A percentile compares a stretch with the other conserved stretches of the same genome.
Evolutionary conservation across 64 coral and sea anemone species (phyloP).

Genomic region (Porites australiensis): DNA sequence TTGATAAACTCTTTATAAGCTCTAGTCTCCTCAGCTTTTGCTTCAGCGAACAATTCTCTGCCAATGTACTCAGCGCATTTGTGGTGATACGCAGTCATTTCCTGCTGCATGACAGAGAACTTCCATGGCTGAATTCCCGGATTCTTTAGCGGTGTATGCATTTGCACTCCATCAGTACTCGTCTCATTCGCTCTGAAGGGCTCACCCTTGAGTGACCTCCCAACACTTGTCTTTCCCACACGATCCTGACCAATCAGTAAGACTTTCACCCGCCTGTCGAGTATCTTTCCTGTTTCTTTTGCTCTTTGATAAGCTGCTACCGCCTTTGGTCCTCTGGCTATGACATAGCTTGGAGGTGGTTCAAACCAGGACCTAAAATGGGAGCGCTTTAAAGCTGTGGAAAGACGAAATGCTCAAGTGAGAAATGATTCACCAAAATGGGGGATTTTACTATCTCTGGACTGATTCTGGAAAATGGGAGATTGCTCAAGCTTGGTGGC

Average conservation of each 20-base stretch:
- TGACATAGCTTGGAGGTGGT: slow-evolving; percentile 1
- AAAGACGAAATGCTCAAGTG: not conserved
- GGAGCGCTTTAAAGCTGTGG: not conserved
- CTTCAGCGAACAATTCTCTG: slow-evolving; percentile 1
- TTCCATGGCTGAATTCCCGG: slow-evolving; percentile 28
- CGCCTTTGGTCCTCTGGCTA: not conserved
- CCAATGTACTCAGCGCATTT: slow-evolving; percentile 29
- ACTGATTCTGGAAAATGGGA: too few species aligned
- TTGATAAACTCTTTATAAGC: not conserved
- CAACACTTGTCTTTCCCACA: slow-evolving; percentile 61
- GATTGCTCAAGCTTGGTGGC: too few species aligned
- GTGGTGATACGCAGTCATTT: slow-evolving; percentile 24
- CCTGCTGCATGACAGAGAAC: not conserved
- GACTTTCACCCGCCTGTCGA: slow-evolving; percentile 41
- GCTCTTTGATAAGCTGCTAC: slow-evolving; percentile 55
- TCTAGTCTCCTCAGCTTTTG: slow-evolving; percentile 23
- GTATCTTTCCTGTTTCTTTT: slow-evolving; percentile 28
- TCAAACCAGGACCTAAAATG: slow-evolving; percentile 37
- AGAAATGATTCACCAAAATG: too few species aligned
- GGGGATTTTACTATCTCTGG: too few species aligned
- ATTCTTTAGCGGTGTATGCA: not conserved
- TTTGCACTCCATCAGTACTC: slow-evolving; percentile 23
- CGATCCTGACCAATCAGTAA: slow-evolving; percentile 62
- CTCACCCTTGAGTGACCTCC: slow-evolving; percentile 31
- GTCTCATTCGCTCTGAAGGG: not conserved